Evolutionary conservation across 2,888 invertebrate species (phyloP).

Genomic region (Heliconius ethilla): DNA sequence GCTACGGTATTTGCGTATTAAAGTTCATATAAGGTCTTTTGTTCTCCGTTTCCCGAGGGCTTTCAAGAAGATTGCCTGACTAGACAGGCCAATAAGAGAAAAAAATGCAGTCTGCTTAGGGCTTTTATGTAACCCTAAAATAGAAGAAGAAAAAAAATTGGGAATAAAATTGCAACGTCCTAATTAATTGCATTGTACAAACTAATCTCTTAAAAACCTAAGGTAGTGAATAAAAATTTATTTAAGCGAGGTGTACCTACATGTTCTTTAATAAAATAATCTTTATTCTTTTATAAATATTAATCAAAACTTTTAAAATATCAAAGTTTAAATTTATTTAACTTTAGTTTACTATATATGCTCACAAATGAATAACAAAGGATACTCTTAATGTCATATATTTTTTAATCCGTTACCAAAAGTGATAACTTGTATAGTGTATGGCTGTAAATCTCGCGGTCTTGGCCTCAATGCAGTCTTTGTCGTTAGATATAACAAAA

Average conservation of each 20-base stretch:
- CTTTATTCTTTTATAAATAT: background rate
- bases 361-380: background rate
- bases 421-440: slow-evolving; percentile 30
- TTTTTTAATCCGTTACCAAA: slow-evolving; percentile 32
- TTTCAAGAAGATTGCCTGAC: slow-evolving; percentile 35
- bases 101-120: slow-evolving; percentile 26
- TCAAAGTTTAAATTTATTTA: no score
- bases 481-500: slow-evolving; percentile 22
- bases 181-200: background rate
- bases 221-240: background rate
- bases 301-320: background rate
- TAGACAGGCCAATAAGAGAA: slow-evolving; percentile 32
- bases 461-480: slow-evolving; percentile 38
- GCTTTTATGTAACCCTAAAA: slow-evolving; percentile 17
- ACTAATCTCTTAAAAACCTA: background rate
- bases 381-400: slow-evolving; percentile 4
- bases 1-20: slow-evolving; percentile 13
- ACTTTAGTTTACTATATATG: background rate
- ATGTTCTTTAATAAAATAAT: background rate
- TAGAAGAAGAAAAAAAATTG: background rate
- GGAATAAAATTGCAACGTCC: background rate
- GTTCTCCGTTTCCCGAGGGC: slow-evolving; percentile 22
- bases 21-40: slow-evolving; percentile 12
- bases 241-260: background rate
- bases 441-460: slow-evolving; percentile 34